These are phyloP conservation scores for Gorsachius goisagi DNA, from an alignment of 2,113 vertebrate species.

Conservation along the genomic window DNA sequence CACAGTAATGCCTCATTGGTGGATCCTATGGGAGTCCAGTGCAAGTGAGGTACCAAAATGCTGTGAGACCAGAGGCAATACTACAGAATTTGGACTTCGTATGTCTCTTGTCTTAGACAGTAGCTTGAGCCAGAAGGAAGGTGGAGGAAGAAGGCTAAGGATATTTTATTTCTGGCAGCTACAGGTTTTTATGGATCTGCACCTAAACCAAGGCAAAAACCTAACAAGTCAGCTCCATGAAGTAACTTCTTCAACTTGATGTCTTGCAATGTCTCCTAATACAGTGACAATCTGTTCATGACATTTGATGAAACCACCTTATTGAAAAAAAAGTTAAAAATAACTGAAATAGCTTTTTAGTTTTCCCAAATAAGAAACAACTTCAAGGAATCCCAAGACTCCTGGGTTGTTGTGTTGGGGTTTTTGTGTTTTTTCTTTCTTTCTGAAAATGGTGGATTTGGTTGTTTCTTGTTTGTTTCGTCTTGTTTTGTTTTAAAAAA, in stretches of 20 bases:
- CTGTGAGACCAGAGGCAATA: not conserved
- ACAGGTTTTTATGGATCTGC: not conserved
- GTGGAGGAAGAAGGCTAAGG: not conserved
- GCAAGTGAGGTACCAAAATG: not conserved
- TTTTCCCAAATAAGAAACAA: not conserved
- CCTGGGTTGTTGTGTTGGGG: fast-evolving
- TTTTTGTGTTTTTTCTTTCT: too few species aligned
- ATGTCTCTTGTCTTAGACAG: not conserved
- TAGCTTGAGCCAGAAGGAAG: not conserved
- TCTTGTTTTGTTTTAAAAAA: not conserved
- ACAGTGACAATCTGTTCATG: not conserved
- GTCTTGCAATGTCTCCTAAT: not conserved
- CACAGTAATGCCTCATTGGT: not conserved
- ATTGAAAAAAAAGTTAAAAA: not conserved
- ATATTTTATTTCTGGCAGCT: not conserved
- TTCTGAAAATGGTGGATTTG: not conserved
- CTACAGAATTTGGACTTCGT: not conserved
- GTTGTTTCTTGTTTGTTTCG: not conserved
- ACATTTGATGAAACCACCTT: not conserved
- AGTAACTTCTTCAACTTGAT: not conserved
- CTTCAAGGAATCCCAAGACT: not conserved
- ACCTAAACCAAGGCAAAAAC: not conserved
- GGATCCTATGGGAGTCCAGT: not conserved
- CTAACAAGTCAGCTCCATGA: not conserved
- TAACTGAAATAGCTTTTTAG: not conserved